Evolutionary conservation across 92 coral and sea anemone genomes (phyloP).

Genomic region (Paragorgia papillata): DNA sequence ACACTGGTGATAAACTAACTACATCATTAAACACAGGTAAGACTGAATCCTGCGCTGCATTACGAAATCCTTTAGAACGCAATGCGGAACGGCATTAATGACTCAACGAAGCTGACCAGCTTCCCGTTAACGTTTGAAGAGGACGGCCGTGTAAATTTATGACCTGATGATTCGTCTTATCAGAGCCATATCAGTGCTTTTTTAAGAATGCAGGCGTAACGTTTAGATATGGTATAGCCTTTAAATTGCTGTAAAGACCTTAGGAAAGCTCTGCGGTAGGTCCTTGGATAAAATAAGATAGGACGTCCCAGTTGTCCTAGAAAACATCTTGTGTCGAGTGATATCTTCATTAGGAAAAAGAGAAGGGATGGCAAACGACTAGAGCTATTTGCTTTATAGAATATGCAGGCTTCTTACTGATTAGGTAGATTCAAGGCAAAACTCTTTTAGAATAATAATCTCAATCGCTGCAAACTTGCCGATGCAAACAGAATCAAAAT

Average conservation of each 20-base stretch:
- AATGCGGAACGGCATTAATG: too few species aligned
- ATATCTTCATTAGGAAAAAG: conserved; percentile 28
- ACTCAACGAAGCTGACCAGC: background rate
- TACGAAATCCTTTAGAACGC: too few species aligned
- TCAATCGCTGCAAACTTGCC: too few species aligned
- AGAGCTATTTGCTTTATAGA: too few species aligned
- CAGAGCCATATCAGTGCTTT: conserved; percentile 34
- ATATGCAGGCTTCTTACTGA: too few species aligned
- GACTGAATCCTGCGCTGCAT: background rate
- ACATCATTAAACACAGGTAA: conserved; percentile 31
- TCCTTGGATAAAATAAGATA: background rate
- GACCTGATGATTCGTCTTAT: conserved; percentile 18
- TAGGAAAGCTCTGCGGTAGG: conserved; percentile 42
- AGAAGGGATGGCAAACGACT: background rate
- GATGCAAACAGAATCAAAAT: too few species aligned
- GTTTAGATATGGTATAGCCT: conserved; percentile 32
- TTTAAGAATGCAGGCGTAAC: conserved; percentile 46
- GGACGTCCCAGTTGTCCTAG: conserved; percentile 6
- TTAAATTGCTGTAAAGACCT: conserved; percentile 27
- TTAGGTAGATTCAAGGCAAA: too few species aligned
- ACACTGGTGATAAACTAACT: conserved; percentile 10
- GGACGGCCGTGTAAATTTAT: conserved; percentile 1
- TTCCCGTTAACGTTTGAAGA: conserved; percentile 12
- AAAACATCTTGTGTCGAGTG: conserved; percentile 37
- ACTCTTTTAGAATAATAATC: too few species aligned